Base-by-base conservation (phyloP, 2,797 vertebrate genomes). In the Diglossa cyanea region DNA sequence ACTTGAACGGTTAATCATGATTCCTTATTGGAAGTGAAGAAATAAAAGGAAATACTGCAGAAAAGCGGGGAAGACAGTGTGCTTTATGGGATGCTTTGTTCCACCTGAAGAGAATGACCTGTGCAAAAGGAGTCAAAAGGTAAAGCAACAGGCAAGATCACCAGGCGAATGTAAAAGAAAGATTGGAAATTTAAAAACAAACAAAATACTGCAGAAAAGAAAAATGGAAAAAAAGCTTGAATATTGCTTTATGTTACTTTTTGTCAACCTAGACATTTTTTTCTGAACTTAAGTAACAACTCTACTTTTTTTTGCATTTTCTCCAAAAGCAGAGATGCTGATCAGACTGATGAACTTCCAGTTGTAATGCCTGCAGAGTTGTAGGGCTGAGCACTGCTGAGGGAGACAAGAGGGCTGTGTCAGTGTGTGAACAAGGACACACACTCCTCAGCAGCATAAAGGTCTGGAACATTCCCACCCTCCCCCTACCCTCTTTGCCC, bases 301-400 rank as follows among this genome's bases (percentile, higher is more conserved):
- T 5, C 3, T 71, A 40, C 4, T 42, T 42, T 42, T n/a, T 79
- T 10, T 58, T 61, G 13, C 25, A 4, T 58, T 1, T 0, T 25
- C 11, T 70, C 44, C 62, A 48, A 75, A 85, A 60, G 31, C 40
- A 53, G 50, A 74, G 21, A 16, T 30, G 31, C 39, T 24, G 25
- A 21, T 40, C 2, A 74, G 16, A 12, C 12, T 0, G 3, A 10
- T 47, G 39, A 45, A 48, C 21, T 73, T 85, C 37, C 37, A 76
- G 24, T 40, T 0, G 0, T 13, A 37, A 45, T 23, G 8, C 12
- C 57, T 48, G 47, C 62, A 62, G 39, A 33, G 31, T 4, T 53
- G 33, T 20, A 51, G 48, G 33, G 28, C 62, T 31, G 35, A 85
- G 30, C 0, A 0, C 55, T 67, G 61, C 25, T 0, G 0, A 39